These are phyloP conservation scores for Palloptera scutellata DNA, from an alignment of 2,888 invertebrate species.

Conservation along the genomic window DNA sequence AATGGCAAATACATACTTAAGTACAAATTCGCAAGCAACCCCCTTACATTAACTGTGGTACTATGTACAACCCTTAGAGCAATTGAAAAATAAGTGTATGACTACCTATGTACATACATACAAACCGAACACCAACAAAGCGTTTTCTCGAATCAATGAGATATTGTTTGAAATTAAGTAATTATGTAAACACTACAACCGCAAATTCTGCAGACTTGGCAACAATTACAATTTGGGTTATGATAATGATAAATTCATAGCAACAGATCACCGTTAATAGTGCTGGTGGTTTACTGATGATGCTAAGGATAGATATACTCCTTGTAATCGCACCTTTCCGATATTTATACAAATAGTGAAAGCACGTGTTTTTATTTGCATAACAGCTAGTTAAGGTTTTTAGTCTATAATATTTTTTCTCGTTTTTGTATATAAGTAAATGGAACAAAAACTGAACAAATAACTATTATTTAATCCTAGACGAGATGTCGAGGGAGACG, in stretches of 20 bases:
- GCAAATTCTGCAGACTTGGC: constrained; percentile 23
- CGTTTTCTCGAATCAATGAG: neutral
- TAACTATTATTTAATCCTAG: no score
- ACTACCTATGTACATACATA: neutral
- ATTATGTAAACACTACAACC: constrained; percentile 41
- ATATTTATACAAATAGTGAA: constrained; percentile 15
- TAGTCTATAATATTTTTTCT: neutral
- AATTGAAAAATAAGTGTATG: no score
- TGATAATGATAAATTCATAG: constrained; percentile 18
- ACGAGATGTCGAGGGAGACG: no score
- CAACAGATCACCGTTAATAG: constrained; percentile 10
- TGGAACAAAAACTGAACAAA: no score
- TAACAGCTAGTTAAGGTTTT: constrained; percentile 4
- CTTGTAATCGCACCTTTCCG: constrained; percentile 51
- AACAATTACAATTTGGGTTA: neutral
- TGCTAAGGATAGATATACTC: constrained; percentile 38
- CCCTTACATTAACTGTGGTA: no score
- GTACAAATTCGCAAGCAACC: no score
- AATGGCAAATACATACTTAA: no score
- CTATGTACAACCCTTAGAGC: no score
- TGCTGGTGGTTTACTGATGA: neutral
- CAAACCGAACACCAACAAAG: neutral
- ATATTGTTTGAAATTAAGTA: constrained; percentile 34
- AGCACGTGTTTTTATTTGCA: constrained; percentile 52
- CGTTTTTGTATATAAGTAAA: no score